Evolutionary conservation across 2,113 vertebrate species (phyloP).

Genomic region (Siphamia tubifer): DNA sequence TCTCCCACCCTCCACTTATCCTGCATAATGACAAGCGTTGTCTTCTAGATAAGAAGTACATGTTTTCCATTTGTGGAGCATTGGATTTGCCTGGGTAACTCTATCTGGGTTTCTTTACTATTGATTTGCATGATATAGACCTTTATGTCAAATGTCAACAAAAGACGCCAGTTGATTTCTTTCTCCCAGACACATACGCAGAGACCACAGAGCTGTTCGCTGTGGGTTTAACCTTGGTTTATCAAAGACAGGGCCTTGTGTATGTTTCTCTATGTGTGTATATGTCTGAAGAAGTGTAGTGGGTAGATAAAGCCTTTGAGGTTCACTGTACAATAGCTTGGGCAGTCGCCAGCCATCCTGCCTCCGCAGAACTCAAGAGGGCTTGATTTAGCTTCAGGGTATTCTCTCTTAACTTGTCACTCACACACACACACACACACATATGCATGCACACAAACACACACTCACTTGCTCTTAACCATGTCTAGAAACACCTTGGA

Average conservation of each 20-base stretch:
- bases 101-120: constrained; percentile 11
- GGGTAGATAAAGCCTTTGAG: constrained; percentile 53
- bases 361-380: constrained; percentile 39
- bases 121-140: constrained; percentile 19
- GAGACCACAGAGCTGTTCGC: constrained; percentile 20
- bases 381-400: constrained; percentile 44
- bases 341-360: constrained; percentile 54
- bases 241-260: constrained; percentile 29
- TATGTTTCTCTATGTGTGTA: not conserved
- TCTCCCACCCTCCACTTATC: too few relatives aligned
- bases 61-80: constrained; percentile 37
- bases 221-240: constrained; percentile 38
- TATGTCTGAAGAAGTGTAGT: constrained; percentile 22
- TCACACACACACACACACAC: not conserved
- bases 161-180: constrained; percentile 29
- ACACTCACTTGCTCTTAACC: not conserved
- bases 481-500: not conserved
- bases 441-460: not conserved
- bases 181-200: constrained; percentile 27
- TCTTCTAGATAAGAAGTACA: not conserved
- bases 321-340: constrained; percentile 23
- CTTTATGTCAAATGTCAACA: not conserved
- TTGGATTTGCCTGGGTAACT: constrained; percentile 16
- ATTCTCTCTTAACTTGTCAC: constrained; percentile 8
- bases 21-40: not conserved